Base-by-base conservation (phyloP, 2,888 invertebrate species). In the Drosophila ustulata region DNA sequence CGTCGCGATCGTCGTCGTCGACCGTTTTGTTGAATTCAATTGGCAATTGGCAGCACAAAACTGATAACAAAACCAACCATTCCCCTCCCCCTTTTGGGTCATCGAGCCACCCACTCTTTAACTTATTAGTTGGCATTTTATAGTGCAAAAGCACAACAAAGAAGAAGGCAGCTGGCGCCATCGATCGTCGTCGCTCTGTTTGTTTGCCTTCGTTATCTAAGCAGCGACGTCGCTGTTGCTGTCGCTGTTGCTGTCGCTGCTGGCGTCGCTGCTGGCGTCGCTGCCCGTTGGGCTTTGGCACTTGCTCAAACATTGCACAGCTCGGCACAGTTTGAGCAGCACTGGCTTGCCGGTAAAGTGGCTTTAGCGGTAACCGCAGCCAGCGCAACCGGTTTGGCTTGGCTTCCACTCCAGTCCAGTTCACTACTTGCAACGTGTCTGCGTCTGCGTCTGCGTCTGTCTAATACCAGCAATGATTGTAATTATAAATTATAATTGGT, bases 151-250 rank as follows among this genome's bases (percentile, higher is more conserved):
- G n/a, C 52, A 47, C 39, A 69, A 70, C 69, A 70, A 71, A 65
- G 55, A 23, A 61, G 49, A 50, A 47, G 52, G n/a, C 61, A 53
- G 50, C 66, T 75, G 76, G 82, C 82, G 79, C 79, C 82, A 70
- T 66, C 75, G 58, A 68, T 69, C 62, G 32, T 3, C 32, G 8
- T 7, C 23, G 45, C 63, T 55, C 57, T 57, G 52, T 63, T 55
- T 69, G 71, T 71, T 75, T 79, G 79, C 71, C 61, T 66, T 13
- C 64, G 72, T 80, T 80, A 80, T 80, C 79, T 79, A 76, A 64
- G 59, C 57, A 41, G 46, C 50, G 41, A 28, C 51, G 55, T 13
- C 30, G 53, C 1, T 28, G 55, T 13, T 23, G 53, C 1, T 23
- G 69, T 18, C 43, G 69, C 18, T 8, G 58, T 2, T n/a, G n/a